phyloP scores from a whole-genome alignment of 2,797 vertebrate genomes.

The Rhincodon typus region DNA sequence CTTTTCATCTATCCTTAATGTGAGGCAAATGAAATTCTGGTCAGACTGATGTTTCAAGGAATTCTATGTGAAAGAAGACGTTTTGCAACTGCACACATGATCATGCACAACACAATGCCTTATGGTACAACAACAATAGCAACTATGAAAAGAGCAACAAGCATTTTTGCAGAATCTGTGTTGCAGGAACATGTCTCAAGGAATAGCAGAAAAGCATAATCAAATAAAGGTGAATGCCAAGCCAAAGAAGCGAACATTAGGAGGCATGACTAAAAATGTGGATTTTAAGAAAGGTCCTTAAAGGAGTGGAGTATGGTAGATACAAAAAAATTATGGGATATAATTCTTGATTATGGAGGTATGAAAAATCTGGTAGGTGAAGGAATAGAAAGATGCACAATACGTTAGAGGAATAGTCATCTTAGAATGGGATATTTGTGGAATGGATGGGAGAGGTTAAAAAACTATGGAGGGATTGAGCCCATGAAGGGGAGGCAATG shows the following conservation, averaged over 20 bases:
- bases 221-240: background rate
- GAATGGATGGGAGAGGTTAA: background rate
- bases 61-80: background rate
- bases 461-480: background rate
- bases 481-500: background rate
- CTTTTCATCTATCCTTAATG: constrained; percentile 22
- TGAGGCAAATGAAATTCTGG: constrained; percentile 24
- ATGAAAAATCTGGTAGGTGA: background rate
- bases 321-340: background rate
- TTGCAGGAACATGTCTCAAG: background rate
- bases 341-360: background rate
- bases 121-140: background rate
- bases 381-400: background rate
- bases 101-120: background rate
- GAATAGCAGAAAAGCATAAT: background rate
- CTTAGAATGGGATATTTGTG: background rate
- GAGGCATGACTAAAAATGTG: background rate
- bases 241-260: too few relatives aligned
- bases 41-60: constrained; percentile 29
- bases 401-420: background rate
- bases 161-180: background rate
- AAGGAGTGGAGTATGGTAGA: background rate
- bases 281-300: background rate
- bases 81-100: background rate
- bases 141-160: background rate